Base-by-base conservation (phyloP, 1,140 invertebrate species). In the Ericerus pela region DNA sequence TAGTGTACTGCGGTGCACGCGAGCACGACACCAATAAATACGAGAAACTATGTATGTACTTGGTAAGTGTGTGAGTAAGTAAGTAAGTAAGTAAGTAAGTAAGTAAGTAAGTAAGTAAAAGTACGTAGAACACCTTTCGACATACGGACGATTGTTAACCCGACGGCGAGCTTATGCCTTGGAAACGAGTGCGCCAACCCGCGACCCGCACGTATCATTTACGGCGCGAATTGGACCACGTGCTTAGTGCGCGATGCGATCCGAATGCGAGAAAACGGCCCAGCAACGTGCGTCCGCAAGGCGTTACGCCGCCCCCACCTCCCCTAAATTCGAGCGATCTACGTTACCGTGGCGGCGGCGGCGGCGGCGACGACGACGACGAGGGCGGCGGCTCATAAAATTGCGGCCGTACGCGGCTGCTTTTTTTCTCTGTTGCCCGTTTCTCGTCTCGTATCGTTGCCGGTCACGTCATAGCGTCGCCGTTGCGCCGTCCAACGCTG, bases 401-500 rank as follows among this genome's bases (percentile, higher is more conserved):
- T 51, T 43, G 38, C 36, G 54, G 31, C 38, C 51, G 54, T 56
- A 38, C 54, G 54, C 51, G 54, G 51, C 54, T 56, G 54, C 38
- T 38, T 51, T n/a, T n/a, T n/a, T 56, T 56, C 29, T 51, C 54
- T 51, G 47, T 56, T 47, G 54, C 27, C 51, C 41, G 54, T 47
- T 56, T 56, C 26, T 6, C 43, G 51, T 31, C 47, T 43, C 20
- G 24, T 43, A 20, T 16, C 37, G 37, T 4, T 20, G 22, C 36
- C 5, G 27, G 37, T 38, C 24, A 55, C 54, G 54, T 55, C 54
- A 55, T 37, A 38, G 24, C 12, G 24, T 16, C 20, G 10, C 33
- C 18, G 6, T 2, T 20, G 20, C 11, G 28, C 4, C 22, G 11
- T 10, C 14, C 26, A 6, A 37, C n/a, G n/a, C n/a, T n/a, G n/a